Conservation (phyloP, 2,888 invertebrate species). For the Axea sp. region DNA sequence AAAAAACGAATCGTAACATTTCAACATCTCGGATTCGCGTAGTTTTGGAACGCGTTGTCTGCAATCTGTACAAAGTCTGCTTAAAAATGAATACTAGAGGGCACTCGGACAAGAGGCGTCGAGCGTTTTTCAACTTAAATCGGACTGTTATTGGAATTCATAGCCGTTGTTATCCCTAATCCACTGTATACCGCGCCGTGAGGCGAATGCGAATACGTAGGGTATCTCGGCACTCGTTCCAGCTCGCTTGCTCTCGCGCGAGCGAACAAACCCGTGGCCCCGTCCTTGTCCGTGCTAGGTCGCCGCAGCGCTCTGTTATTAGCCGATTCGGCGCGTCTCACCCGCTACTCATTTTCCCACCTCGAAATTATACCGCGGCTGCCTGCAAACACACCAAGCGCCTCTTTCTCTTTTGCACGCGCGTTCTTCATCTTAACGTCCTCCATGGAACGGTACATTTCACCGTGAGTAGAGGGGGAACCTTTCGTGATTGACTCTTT, state of each 20-base stretch:
- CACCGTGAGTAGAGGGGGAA: not conserved
- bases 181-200: constrained; percentile 47
- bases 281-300: constrained; percentile 59
- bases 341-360: constrained; percentile 64
- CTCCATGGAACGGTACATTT: constrained; percentile 41
- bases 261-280: constrained; percentile 26
- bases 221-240: constrained; percentile 16
- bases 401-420: constrained; percentile 31
- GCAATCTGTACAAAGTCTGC: constrained; percentile 16
- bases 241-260: constrained; percentile 43
- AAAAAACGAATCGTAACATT: not conserved
- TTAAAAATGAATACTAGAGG: constrained; percentile 37
- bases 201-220: constrained; percentile 49
- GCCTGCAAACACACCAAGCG: constrained; percentile 50
- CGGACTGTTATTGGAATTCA: constrained; percentile 60
- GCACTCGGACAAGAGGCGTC: constrained; percentile 38
- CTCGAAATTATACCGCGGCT: constrained; percentile 63
- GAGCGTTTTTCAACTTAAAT: constrained; percentile 50
- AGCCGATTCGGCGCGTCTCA: constrained; percentile 63
- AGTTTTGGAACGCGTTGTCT: constrained; percentile 5
- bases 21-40: not conserved
- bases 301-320: constrained; percentile 63
- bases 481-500: constrained; percentile 31
- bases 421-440: constrained; percentile 13
- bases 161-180: constrained; percentile 61